These are phyloP conservation scores for Plebejus argus DNA, from an alignment of 2,888 invertebrate species.

Conservation along the genomic window DNA sequence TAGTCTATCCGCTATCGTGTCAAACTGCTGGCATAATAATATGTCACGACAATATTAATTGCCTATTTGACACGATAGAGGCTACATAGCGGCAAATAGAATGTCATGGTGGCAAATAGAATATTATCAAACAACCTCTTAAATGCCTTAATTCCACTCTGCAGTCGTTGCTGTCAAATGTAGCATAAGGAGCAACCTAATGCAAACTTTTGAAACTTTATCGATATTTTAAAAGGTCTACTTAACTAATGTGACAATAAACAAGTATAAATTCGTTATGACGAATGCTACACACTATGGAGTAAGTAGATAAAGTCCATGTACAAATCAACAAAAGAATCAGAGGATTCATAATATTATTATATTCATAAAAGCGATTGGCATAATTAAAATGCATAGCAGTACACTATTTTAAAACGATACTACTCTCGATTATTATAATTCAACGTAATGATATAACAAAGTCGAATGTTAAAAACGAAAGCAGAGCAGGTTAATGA, in stretches of 20 bases:
- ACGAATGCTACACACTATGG: too few relatives aligned
- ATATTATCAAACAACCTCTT: too few relatives aligned
- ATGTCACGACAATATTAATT: too few relatives aligned
- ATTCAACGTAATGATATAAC: not conserved
- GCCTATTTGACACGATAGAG: too few relatives aligned
- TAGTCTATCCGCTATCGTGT: too few relatives aligned
- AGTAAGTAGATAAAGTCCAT: too few relatives aligned
- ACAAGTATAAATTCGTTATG: too few relatives aligned
- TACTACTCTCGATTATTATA: not conserved
- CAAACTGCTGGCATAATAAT: too few relatives aligned
- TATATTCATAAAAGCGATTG: not conserved
- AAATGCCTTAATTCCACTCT: not conserved
- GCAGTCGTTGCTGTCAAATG: not conserved
- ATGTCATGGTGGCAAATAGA: too few relatives aligned
- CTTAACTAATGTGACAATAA: too few relatives aligned
- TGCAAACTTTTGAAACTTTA: not conserved
- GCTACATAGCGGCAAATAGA: too few relatives aligned
- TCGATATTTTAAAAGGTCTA: not conserved
- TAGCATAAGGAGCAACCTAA: not conserved
- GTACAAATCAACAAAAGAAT: not conserved
- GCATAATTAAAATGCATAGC: not conserved
- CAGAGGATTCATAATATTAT: not conserved
- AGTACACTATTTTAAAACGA: not conserved
- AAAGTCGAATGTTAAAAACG: not conserved
- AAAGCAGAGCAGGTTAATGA: constrained; percentile 12